phyloP scores from a whole-genome alignment of 2,888 invertebrate genomes.

The Luperina nickerlii region DNA sequence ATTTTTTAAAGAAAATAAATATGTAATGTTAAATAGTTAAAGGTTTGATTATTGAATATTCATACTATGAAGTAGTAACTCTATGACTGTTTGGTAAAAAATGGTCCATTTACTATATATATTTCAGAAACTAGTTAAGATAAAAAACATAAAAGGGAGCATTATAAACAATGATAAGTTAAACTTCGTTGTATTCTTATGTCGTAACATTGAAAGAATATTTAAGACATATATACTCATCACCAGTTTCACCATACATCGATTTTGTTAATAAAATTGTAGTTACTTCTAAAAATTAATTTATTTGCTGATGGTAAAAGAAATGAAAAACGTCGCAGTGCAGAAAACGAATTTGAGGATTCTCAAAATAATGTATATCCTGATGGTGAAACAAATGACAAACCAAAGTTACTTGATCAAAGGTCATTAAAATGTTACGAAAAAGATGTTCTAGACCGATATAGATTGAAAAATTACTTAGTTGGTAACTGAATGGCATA shows the following conservation, averaged over 20 bases:
- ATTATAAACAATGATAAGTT: slow-evolving; percentile 46
- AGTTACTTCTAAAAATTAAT: not conserved
- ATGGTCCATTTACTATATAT: slow-evolving; percentile 32
- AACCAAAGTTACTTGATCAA: slow-evolving; percentile 37
- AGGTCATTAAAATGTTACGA: slow-evolving; percentile 59
- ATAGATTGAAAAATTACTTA: slow-evolving; percentile 68
- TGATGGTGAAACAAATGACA: slow-evolving; percentile 38
- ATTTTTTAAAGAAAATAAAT: not conserved
- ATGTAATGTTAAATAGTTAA: no score
- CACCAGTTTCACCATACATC: slow-evolving; percentile 43
- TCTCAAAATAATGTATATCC: slow-evolving; percentile 1
- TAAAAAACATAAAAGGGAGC: slow-evolving; percentile 40
- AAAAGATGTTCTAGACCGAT: slow-evolving; percentile 55
- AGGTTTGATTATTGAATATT: not conserved
- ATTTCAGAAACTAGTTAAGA: slow-evolving; percentile 21
- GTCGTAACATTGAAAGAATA: slow-evolving; percentile 32
- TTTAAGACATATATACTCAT: slow-evolving; percentile 17
- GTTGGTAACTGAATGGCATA: slow-evolving; percentile 66
- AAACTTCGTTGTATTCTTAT: slow-evolving; percentile 21
- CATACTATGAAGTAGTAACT: not conserved
- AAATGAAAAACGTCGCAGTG: not conserved
- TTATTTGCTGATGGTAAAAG: not conserved
- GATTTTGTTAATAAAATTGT: not conserved
- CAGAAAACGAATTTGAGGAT: not conserved
- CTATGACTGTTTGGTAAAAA: not conserved